Conservation (phyloP, 2,888 invertebrate species). For the Epinotia nisella region DNA sequence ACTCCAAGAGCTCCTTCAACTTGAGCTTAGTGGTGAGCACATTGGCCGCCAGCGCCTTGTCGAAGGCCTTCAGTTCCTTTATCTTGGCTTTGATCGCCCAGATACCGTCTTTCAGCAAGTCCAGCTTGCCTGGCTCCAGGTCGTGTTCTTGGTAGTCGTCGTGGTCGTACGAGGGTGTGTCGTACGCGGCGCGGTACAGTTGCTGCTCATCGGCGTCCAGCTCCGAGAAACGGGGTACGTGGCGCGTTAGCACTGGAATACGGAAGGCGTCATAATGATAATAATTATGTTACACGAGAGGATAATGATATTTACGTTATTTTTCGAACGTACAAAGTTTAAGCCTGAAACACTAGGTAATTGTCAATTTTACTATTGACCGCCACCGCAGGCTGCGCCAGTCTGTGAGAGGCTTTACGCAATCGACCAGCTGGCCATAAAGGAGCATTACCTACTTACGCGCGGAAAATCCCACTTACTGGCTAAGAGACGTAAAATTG, state of each 20-base stretch:
- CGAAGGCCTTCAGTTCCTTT: conserved; percentile 72
- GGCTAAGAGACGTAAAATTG: too few species aligned
- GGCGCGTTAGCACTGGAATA: conserved; percentile 58
- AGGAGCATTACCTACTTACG: too few species aligned
- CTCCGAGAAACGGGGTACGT: conserved; percentile 65
- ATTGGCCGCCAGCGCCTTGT: conserved; percentile 73
- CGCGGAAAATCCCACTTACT: too few species aligned
- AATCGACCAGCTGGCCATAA: too few species aligned
- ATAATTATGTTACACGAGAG: not conserved
- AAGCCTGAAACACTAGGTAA: too few species aligned
- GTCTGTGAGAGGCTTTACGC: too few species aligned
- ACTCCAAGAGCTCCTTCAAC: conserved; percentile 68
- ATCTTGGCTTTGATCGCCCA: conserved; percentile 76
- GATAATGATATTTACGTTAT: too few species aligned
- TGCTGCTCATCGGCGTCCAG: conserved; percentile 73
- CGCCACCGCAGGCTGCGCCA: too few species aligned
- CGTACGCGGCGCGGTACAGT: conserved; percentile 74
- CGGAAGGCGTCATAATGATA: not conserved
- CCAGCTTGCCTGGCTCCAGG: conserved; percentile 65
- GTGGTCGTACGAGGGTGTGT: conserved; percentile 68
- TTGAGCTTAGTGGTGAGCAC: conserved; percentile 71
- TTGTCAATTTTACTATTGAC: too few species aligned
- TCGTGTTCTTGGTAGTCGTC: conserved; percentile 64
- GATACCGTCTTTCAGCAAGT: conserved; percentile 73
- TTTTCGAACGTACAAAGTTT: too few species aligned